Evolutionary conservation across 2,113 vertebrate genomes (phyloP), one percentile per base, ranked within the genome.

Genomic region (Myrmophylax atrothorax): DNA sequence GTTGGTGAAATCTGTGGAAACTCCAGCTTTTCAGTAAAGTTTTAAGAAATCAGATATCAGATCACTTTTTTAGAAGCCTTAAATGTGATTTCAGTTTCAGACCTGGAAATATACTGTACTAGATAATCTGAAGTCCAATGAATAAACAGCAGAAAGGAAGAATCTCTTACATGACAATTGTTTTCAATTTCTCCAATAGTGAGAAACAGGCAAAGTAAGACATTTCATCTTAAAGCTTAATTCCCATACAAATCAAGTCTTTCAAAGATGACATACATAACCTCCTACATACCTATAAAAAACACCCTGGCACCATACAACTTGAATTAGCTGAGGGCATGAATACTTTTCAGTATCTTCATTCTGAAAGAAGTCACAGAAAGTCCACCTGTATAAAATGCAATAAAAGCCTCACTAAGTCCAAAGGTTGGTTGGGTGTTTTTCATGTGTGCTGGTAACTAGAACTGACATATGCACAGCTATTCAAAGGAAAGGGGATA

Each of bases 221-320:
- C 4, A 35, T 46, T 46, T 90, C 7, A 67, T 23, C 44, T 46
- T 81, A 60, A 59, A 68, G 58, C 10, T 76, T 46, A 80, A 89
- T 56, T 85, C 17, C 29, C 24, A 55, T 7, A 47, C 10, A 81
- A 77, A 38, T 47, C 2, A 72, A 55, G 9, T 23, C 20, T 81
- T 81, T 23, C 33, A 52, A 73, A 40, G 35, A 60, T 35, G 31
- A 82, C 55, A 78, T 1, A 7, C 5, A 28, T 13, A 1, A 44
- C 40, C 10, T 69, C 23, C 11, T 26, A 46, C 95, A 84, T 94
- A 99, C 99, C 99, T 98, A 77, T 99, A 99, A 5, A 97, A 97
- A 35, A 99, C 53, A 79, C 98, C 98, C 49, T 98, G 96, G 93
- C 93, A 97, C 98, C 98, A 99, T 42, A 99, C 95, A 44, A 98